Evolutionary conservation across 2,113 vertebrate species (phyloP).

Genomic region (Chitala chitala): DNA sequence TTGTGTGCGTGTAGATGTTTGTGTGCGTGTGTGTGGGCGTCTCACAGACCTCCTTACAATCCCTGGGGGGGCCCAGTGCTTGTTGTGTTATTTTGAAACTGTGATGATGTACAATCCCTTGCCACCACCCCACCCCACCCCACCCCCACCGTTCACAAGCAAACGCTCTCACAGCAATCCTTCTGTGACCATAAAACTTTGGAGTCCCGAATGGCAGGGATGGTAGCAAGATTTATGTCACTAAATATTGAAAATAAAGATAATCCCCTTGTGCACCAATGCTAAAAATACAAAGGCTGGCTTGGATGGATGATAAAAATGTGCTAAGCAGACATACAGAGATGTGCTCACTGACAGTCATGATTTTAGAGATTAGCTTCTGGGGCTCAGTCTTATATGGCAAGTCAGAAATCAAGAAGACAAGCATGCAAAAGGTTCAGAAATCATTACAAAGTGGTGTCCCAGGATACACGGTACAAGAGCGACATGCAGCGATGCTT

Average conservation of each 20-base stretch:
- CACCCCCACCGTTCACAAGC: slow-evolving; percentile 28
- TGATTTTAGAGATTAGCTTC: too few relatives aligned
- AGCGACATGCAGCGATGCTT: too few relatives aligned
- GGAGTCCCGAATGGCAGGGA: slow-evolving; percentile 28
- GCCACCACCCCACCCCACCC: background rate
- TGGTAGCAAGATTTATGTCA: slow-evolving; percentile 55
- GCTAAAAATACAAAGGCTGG: slow-evolving; percentile 37
- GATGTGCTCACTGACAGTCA: background rate
- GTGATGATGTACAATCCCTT: background rate
- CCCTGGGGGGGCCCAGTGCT: background rate
- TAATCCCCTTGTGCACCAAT: slow-evolving; percentile 50
- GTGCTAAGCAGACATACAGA: slow-evolving; percentile 18
- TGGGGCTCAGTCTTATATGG: background rate
- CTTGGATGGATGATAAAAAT: slow-evolving; percentile 35
- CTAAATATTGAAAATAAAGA: slow-evolving; percentile 49
- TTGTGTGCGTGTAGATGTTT: too few relatives aligned
- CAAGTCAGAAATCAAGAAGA: background rate
- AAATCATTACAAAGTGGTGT: too few relatives aligned
- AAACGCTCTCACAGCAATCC: background rate
- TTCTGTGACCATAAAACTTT: slow-evolving; percentile 33
- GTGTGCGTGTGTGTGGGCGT: too few relatives aligned
- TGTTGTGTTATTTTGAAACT: background rate
- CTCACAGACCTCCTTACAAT: background rate
- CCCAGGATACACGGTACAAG: too few relatives aligned
- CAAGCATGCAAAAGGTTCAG: background rate